Conservation (phyloP, 53 echinoderm and acorn worm species). For the Holothuria scabra region DNA sequence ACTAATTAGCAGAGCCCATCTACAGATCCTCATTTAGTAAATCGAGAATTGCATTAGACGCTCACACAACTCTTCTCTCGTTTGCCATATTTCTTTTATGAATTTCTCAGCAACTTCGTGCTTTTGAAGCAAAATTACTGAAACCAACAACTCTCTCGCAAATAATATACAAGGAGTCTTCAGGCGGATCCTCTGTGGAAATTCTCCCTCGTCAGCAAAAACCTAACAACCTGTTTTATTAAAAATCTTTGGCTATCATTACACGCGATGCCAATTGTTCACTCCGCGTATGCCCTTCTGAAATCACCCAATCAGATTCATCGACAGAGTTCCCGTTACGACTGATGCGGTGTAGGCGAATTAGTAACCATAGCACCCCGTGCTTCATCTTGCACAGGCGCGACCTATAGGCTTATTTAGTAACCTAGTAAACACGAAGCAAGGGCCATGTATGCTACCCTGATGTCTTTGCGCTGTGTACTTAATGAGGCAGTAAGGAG, state of each 20-base stretch:
- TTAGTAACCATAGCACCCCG: conserved; percentile 39
- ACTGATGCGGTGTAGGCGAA: conserved; percentile 11
- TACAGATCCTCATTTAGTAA: too few relatives aligned
- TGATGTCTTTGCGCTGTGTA: conserved; percentile 36
- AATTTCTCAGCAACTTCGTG: too few relatives aligned
- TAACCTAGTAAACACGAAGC: conserved; percentile 39
- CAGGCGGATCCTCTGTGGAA: conserved; percentile 30
- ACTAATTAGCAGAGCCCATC: too few relatives aligned
- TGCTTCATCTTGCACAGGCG: conserved; percentile 22
- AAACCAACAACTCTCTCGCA: conserved; percentile 22
- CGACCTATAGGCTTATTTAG: conserved; percentile 44
- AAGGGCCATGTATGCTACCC: conserved; percentile 27
- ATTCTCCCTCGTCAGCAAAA: conserved; percentile 31
- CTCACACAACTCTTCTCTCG: too few relatives aligned
- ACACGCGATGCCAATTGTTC: conserved; percentile 40
- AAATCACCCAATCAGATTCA: conserved; percentile 16
- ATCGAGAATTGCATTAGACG: too few relatives aligned
- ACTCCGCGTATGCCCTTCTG: conserved; percentile 38
- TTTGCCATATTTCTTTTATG: too few relatives aligned
- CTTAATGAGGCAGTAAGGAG: conserved; percentile 44
- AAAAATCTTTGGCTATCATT: conserved; percentile 45
- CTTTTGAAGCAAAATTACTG: conserved; percentile 5
- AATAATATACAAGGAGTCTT: conserved; percentile 17
- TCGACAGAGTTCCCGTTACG: conserved; percentile 14
- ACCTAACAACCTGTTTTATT: conserved; percentile 47